Evolutionary conservation across 2,797 vertebrate genomes (phyloP).

Genomic region (Lepidocolaptes lacrymiger): DNA sequence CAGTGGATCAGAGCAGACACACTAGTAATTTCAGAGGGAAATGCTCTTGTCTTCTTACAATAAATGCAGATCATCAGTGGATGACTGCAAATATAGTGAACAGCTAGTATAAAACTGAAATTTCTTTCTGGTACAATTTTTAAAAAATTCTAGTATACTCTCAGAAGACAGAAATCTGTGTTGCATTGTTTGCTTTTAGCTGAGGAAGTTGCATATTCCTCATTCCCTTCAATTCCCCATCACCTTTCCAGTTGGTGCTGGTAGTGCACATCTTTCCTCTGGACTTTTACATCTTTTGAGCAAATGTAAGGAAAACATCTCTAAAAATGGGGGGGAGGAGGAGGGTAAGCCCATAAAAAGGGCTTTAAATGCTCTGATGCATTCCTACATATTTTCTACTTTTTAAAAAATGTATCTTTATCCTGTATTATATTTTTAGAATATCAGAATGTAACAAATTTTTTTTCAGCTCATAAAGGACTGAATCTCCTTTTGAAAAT

Average conservation of each 20-base stretch:
- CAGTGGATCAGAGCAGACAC: background rate
- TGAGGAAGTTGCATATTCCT: background rate
- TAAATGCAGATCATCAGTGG: conserved; percentile 19
- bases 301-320: conserved; percentile 16
- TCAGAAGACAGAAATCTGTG: background rate
- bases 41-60: background rate
- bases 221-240: background rate
- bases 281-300: background rate
- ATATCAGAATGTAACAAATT: background rate
- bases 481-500: conserved; percentile 41
- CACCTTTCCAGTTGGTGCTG: background rate
- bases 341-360: background rate
- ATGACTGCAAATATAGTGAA: background rate
- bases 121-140: background rate
- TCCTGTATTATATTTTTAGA: conserved; percentile 2
- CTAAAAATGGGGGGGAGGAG: background rate
- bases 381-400: background rate
- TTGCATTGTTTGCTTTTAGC: background rate
- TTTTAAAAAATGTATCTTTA: background rate
- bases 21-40: background rate
- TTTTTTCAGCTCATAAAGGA: conserved; percentile 44
- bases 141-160: background rate
- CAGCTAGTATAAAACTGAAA: background rate
- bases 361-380: background rate
- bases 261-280: conserved; percentile 7